Base-by-base conservation (phyloP, 2,113 vertebrate genomes). In the Hippocampus barbouri region DNA sequence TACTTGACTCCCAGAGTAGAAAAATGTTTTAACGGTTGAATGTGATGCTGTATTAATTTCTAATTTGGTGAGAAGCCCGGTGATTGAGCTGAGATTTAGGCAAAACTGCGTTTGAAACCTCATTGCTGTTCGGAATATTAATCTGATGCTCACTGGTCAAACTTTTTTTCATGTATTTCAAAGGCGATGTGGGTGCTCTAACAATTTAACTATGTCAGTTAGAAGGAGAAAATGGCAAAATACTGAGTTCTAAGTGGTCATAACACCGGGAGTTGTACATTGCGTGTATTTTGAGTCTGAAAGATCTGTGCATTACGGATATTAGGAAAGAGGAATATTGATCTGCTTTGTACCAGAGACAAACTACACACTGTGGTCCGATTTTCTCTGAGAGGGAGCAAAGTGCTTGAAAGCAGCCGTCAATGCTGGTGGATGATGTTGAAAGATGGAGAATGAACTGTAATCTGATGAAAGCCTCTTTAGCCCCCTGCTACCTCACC, bases 391-490 rank as follows among this genome's bases (percentile, higher is more conserved):
- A 34, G 64, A 72, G 25, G 47, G 59, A 76, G 62, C 47, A 53
- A 70, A 79, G 74, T 66, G 38, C 70, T 27, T 80, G 79, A 79
- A 83, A 82, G 83, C 74, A 71, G 74, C 68, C 40, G 76, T 23
- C 70, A 87, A 80, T 73, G 67, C 73, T 69, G 47, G 11, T 59
- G 73, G 73, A 56, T 60, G 78, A 73, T 12, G 18, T 53, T 56
- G 83, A 83, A 79, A 80, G 85, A 85, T 77, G 70, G 79, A 74
- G 77, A 88, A 78, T 71, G 82, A 88, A 77, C 83, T 69, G 79
- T 90, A 91, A 89, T 91, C 90, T 91, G 88, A 83, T 84, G 82
- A 90, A 90, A 90, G 87, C 89, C 85, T 89, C 82, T 90, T 89
- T 91, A 80, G 84, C 85, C 71, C 69, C 53, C 71, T 77, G 85